Evolutionary conservation across 2,113 vertebrate species (phyloP), one percentile per base, ranked within the genome.

Genomic region (Cynocephalus volans): DNA sequence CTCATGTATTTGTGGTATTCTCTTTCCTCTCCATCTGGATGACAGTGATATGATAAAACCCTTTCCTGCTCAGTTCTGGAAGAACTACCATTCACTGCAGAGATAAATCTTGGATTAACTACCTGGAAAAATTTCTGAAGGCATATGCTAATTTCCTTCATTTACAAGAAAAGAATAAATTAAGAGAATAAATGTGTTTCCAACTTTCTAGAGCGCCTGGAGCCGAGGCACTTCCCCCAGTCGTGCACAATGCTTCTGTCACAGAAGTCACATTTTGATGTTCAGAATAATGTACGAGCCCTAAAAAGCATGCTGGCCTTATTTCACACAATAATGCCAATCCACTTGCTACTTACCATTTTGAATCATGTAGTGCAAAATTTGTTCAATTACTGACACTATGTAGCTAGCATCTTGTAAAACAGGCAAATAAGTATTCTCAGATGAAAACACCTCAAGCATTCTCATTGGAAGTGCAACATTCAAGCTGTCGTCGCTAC

Each of bases 331-430:
- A 1, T 28, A 28, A 70, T 11, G 3, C 26, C 36, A 8, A 33
- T 3, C 28, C 9, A 1, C 45, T 8, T 17, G 3, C 50, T 65
- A 98, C 99, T 98, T 97, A 99, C 99, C 99, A 99, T 99, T 99
- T 97, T 99, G 99, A 98, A 99, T 98, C 99, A 99, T 99, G 99
- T 99, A 99, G 99, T 99, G 99, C 99, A 99, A 99, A 99, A 99
- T 99, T 98, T 99, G 99, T 98, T 99, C 99, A 73, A 99, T 98
- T 98, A 99, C 97, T n/a, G 99, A 99, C 96, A 99, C 99, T 98
- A 99, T 99, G 92, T 97, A 98, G 98, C 98, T 97, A 95, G 99
- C 98, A 97, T 99, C 99, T 98, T 98, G 99, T 98, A 99, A 98
- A 98, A 99, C 98, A 90, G 99, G 98, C 98, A 99, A 98, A 98